phyloP scores from a whole-genome alignment of 2,113 vertebrate species.

The Microtus ochrogaster region DNA sequence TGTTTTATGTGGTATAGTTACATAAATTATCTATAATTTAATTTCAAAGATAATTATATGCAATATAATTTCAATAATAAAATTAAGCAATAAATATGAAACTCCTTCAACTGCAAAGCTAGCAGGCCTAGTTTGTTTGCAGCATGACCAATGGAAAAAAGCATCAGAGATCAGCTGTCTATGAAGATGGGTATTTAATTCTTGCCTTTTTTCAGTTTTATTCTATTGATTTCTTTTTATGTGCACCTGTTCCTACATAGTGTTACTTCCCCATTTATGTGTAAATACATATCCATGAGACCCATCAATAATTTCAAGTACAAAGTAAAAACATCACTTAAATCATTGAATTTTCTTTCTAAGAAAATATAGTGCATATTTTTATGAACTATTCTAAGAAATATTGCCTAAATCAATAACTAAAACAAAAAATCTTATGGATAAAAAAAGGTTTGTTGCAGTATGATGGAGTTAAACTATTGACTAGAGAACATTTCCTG shows the following conservation, averaged over 20 bases:
- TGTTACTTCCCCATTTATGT: not conserved
- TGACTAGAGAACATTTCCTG: not conserved
- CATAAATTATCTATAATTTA: not conserved
- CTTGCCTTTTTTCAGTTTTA: not conserved
- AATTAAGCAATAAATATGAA: conserved; percentile 48
- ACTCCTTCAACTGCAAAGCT: not conserved
- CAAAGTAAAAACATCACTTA: not conserved
- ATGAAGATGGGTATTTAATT: not conserved
- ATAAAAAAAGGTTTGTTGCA: not conserved
- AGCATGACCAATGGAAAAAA: not conserved
- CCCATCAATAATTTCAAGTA: not conserved
- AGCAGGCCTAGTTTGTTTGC: not conserved
- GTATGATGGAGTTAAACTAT: not conserved
- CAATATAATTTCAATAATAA: not conserved
- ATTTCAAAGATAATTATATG: not conserved
- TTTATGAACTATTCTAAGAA: not conserved
- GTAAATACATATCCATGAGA: not conserved
- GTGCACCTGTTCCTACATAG: not conserved
- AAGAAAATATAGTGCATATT: not conserved
- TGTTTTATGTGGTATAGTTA: not conserved
- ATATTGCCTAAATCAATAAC: not conserved
- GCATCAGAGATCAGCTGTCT: not conserved
- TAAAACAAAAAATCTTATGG: not conserved
- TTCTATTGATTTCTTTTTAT: not conserved
- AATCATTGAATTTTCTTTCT: not conserved